Conservation (phyloP, 1,140 invertebrate genomes). For the Propsilocerus akamusi region DNA sequence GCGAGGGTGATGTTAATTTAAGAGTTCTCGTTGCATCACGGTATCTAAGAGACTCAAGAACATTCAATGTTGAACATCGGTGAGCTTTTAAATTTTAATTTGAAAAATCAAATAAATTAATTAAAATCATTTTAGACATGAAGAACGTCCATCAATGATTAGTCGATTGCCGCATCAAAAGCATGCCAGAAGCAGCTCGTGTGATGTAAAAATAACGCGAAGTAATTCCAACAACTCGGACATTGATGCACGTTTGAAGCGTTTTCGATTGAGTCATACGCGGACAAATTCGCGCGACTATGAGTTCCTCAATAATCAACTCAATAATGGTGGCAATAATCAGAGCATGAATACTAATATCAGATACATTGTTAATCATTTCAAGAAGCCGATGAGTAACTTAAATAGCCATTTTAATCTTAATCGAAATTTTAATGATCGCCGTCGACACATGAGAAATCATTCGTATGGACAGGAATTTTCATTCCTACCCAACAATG, state of each 20-base stretch:
- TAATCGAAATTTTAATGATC: background rate
- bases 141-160: background rate
- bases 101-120: background rate
- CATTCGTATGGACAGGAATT: background rate
- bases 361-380: constrained; percentile 21
- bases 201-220: constrained; percentile 23
- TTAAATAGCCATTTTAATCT: background rate
- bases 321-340: no score
- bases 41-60: constrained; percentile 34
- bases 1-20: constrained; percentile 12
- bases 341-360: constrained; percentile 6
- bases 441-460: background rate
- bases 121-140: background rate
- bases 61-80: constrained; percentile 33
- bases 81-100: constrained; percentile 8
- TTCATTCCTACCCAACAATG: background rate
- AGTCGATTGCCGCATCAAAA: constrained; percentile 10
- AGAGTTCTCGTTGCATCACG: constrained; percentile 30
- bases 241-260: constrained; percentile 6
- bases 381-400: constrained; percentile 7
- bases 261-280: constrained; percentile 16
- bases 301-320: constrained; percentile 14
- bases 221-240: constrained; percentile 22
- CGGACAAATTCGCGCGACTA: constrained; percentile 24
- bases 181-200: constrained; percentile 22